phyloP scores from a whole-genome alignment of 2,797 vertebrate species.

The Sebastes ruberrimus region DNA sequence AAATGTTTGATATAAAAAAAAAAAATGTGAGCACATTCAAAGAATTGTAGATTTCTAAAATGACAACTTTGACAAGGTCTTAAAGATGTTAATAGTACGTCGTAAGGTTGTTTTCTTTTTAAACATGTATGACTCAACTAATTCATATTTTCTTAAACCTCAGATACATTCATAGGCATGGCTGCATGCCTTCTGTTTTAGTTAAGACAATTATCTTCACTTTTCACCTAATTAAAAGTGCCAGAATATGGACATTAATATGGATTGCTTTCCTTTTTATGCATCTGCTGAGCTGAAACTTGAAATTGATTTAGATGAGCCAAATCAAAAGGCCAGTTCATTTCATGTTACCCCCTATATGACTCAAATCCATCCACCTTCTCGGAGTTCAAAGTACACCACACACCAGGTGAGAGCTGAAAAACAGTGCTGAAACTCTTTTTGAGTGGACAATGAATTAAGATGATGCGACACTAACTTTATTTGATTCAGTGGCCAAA shows the following conservation, averaged over 20 bases:
- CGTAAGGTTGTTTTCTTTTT: not conserved
- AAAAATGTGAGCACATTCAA: not conserved
- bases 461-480: not conserved
- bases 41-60: not conserved
- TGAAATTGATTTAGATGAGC: constrained; percentile 43
- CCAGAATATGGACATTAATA: not conserved
- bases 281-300: constrained; percentile 27
- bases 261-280: not conserved
- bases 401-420: constrained; percentile 41
- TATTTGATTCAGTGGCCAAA: not conserved
- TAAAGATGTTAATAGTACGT: not conserved
- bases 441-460: constrained; percentile 10
- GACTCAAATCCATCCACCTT: constrained; percentile 59
- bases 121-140: not conserved
- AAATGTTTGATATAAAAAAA: constrained; percentile 8
- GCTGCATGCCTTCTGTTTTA: not conserved
- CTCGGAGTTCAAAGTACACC: constrained; percentile 47
- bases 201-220: not conserved
- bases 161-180: not conserved
- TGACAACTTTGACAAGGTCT: not conserved
- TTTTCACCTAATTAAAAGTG: not conserved
- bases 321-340: constrained; percentile 46
- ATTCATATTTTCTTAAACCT: not conserved
- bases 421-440: not conserved
- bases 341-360: constrained; percentile 18